Conservation (phyloP, 2,113 vertebrate genomes). For the Opisthocomus hoazin region DNA sequence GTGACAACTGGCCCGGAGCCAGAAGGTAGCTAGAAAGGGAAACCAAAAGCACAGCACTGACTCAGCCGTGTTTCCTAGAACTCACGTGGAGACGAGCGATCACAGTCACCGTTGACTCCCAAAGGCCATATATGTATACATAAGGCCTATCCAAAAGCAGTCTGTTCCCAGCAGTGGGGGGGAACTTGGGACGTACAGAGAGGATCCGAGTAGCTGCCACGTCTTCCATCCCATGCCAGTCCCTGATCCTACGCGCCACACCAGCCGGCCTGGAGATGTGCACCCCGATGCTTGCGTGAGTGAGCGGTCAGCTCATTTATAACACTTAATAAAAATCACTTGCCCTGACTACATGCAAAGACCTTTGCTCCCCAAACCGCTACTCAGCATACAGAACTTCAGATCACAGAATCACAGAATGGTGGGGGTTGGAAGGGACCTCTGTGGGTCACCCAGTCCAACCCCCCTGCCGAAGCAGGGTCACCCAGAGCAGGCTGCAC, state of each 20-base stretch:
- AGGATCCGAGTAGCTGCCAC: neutral
- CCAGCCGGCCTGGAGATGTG: neutral
- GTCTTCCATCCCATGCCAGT: neutral
- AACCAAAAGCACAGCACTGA: neutral
- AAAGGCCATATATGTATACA: neutral
- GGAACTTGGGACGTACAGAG: neutral
- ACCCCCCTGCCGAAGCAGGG: too few relatives aligned
- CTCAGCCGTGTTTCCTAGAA: neutral
- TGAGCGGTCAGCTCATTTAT: neutral
- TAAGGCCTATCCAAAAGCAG: neutral
- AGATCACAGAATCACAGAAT: too few relatives aligned
- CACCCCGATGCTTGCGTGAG: accelerated
- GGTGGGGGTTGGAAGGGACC: too few relatives aligned
- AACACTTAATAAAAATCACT: neutral
- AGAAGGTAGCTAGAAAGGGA: neutral
- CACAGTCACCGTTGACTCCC: neutral
- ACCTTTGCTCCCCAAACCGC: neutral
- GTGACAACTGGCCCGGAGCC: neutral
- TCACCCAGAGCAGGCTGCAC: too few relatives aligned
- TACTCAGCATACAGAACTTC: neutral
- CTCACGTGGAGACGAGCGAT: neutral
- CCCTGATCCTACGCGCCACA: neutral
- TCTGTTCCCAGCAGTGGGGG: neutral
- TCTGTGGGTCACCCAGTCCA: too few relatives aligned
- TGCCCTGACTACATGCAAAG: neutral